These are phyloP conservation scores for Tachypleus tridentatus DNA, from an alignment of 1,140 invertebrate genomes.

Conservation along the genomic window DNA sequence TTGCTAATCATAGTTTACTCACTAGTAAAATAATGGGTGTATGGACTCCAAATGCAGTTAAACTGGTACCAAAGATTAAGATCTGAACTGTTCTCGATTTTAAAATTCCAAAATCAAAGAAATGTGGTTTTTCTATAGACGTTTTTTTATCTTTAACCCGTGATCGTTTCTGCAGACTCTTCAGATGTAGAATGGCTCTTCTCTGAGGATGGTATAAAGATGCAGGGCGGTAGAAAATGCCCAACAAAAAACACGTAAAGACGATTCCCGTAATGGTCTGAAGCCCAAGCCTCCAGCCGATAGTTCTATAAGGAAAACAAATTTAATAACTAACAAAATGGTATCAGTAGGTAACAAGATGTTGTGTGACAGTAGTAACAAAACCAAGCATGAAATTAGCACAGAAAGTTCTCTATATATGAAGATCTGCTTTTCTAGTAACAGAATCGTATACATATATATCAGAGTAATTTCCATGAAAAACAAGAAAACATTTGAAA, in stretches of 20 bases:
- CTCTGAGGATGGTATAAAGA: constrained; percentile 79
- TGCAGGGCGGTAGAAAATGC: constrained; percentile 76
- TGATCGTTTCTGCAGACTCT: constrained; percentile 45
- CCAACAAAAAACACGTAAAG: constrained; percentile 70
- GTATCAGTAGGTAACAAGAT: constrained; percentile 45
- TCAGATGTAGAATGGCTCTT: constrained; percentile 71
- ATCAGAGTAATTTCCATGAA: no score
- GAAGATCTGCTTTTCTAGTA: no score
- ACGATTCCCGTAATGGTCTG: constrained; percentile 72
- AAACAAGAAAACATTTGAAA: no score
- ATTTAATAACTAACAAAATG: constrained; percentile 48
- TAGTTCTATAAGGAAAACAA: constrained; percentile 41
- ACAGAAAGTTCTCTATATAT: no score
- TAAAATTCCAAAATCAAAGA: constrained; percentile 69
- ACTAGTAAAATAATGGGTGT: constrained; percentile 79
- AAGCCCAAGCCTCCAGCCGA: constrained; percentile 72
- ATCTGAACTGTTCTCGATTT: constrained; percentile 65
- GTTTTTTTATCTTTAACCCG: constrained; percentile 47
- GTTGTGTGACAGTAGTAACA: no score
- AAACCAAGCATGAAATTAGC: no score
- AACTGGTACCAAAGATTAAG: constrained; percentile 58
- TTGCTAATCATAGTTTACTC: constrained; percentile 27
- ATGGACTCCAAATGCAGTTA: constrained; percentile 70
- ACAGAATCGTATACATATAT: no score
- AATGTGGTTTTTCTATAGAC: constrained; percentile 46